These are phyloP conservation scores for Haliclona indistincta DNA, from an alignment of 37 sponge, comb jelly and placozoan genomes.

Conservation along the genomic window DNA sequence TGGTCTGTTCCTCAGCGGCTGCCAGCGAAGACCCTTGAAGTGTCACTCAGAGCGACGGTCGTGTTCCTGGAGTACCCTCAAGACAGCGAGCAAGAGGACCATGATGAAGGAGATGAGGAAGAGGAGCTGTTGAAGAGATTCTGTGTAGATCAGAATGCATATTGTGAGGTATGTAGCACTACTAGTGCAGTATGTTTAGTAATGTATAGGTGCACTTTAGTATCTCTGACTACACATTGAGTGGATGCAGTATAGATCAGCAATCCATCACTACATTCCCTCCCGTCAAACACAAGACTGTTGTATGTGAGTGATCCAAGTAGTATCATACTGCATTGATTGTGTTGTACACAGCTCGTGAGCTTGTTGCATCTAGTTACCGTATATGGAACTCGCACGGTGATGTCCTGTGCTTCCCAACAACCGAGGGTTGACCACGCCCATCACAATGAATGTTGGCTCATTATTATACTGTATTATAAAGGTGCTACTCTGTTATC, in stretches of 20 bases:
- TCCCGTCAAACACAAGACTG: conserved; percentile 58
- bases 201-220: conserved; percentile 67
- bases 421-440: background rate
- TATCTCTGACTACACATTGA: conserved; percentile 66
- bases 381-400: conserved; percentile 95
- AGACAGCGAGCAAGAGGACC: background rate
- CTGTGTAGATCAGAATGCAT: conserved; percentile 80
- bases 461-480: too few relatives aligned
- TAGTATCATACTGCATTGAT: background rate
- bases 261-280: conserved; percentile 78
- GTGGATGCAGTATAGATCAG: conserved; percentile 76
- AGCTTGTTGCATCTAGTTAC: conserved; percentile 39
- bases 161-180: conserved; percentile 59
- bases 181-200: background rate
- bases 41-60: conserved; percentile 82
- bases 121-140: conserved; percentile 45
- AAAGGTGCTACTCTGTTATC: too few relatives aligned
- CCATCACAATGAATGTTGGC: too few relatives aligned
- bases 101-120: conserved; percentile 4
- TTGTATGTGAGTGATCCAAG: conserved; percentile 24
- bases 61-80: conserved; percentile 44
- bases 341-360: conserved; percentile 25
- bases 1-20: conserved; percentile 77
- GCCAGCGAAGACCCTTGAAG: conserved; percentile 73
- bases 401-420: conserved; percentile 38